Percentiles rank a stretch among this genome's conserved stretches.
These are phyloP conservation scores for Monoplex corrugatus DNA, from an alignment of 2,888 invertebrate genomes.

Conservation along the genomic window DNA sequence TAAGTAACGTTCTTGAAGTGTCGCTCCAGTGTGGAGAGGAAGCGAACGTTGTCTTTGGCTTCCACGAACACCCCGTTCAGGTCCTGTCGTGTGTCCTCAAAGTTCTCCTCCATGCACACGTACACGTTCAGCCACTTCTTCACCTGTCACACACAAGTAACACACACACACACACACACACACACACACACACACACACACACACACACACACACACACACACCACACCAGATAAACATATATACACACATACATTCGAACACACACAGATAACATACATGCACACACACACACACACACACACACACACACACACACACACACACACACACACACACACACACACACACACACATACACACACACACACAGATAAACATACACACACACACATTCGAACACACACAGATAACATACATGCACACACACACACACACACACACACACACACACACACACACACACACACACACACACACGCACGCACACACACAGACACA, in stretches of 20 bases:
- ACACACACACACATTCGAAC: too few relatives aligned
- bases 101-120: conserved; percentile 84
- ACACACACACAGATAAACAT: too few relatives aligned
- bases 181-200: background rate
- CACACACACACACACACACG: too few relatives aligned
- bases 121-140: conserved; percentile 77
- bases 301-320: too few relatives aligned
- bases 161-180: background rate
- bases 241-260: background rate
- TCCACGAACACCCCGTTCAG: conserved; percentile 87
- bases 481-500: too few relatives aligned
- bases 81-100: conserved; percentile 85
- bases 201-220: background rate
- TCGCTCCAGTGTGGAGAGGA: conserved; percentile 88
- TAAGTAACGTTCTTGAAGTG: conserved; percentile 89
- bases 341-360: too few relatives aligned
- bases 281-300: background rate
- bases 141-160: background rate
- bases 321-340: too few relatives aligned
- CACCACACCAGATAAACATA: too few relatives aligned
- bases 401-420: too few relatives aligned
- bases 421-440: too few relatives aligned
- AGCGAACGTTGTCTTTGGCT: conserved; percentile 90
- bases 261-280: background rate
- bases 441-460: too few relatives aligned